Base-by-base conservation (phyloP, 2,888 invertebrate genomes). In the Troides helena region DNA sequence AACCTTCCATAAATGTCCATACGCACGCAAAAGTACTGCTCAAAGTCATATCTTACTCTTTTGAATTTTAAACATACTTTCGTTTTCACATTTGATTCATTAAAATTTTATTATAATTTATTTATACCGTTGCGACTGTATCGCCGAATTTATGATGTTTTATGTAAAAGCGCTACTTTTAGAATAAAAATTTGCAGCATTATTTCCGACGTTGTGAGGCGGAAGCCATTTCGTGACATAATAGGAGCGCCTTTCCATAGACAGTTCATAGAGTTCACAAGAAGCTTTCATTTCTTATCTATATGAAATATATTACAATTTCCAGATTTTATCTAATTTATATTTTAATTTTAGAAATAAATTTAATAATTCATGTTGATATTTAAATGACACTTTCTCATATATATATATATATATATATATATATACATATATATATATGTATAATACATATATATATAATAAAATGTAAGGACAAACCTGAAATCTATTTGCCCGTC, bases 191-290 rank as follows among this genome's bases (percentile, higher is more conserved):
- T 60, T 64, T 57, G 39, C 46, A 36, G 1, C 53, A 30, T 53
- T 50, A 65, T 64, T 60, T 61, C 59, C 68, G 17, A 56, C 14
- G 43, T 61, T 53, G 36, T 60, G 43, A 30, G 17, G 39, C 50
- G 58, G 65, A 69, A 69, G 65, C 39, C 69, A 65, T 60, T 43
- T 43, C 56, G 61, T 69, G 69, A 59, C 25, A 53, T 56, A 65
- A 69, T n/a, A n/a, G 4, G 17, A 64, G 17, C 53, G 21, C 21
- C 65, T 39, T 23, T 65, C n/a, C 63, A 17, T 14, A 10, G 21
- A 36, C 62, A 21, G 36, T 61, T 43, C 62, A 21, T 21, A 50
- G 58, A 65, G 62, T 65, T 65, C 25, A 30, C 46, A 18, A 25
- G 25, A 18, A 25, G 25, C 65, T 43, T 65, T 50, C 46, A 59